Evolutionary conservation across 2,888 invertebrate genomes (phyloP), one percentile per base, ranked within the genome.

Genomic region (Aspidiotus rigidus): DNA sequence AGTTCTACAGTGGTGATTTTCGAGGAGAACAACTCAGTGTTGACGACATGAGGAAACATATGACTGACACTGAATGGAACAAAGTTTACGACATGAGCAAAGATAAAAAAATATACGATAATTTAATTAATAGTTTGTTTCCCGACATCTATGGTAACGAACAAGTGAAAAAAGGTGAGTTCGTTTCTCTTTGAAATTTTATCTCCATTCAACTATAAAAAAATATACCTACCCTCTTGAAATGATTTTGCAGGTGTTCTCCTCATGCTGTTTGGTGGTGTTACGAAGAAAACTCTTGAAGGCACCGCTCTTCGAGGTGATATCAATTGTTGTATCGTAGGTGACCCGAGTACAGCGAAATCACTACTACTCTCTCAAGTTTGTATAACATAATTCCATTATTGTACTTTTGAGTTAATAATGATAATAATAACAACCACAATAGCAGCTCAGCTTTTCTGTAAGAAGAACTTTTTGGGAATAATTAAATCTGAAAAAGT

Each of bases 301-400:
- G 85, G 88, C 59, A 98, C 96, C 0, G 87, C 91, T 0, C 83
- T 99, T 2, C 83, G 99, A 74, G 99, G 99, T 8, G 98, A 99
- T 76, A 86, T 99, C 67, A 99, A 99, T 78, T 90, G 97, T 71
- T 98, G 97, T 76, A 88, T 99, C 73, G 98, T 99, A 1, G 99
- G 99, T 5, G 99, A 99, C 81, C 99, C 99, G 0, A 95, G 95
- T 77, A 98, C 98, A 0, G 98, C 98, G 40, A 99, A 99, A 79
- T 96, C 96, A 0, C 98, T 99, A 78, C 84, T 99, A 73, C 81
- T 99, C 57, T 96, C 97, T 80, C 95, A 90, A 81, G 93, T 90
- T 42, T 82, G 67, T 64, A 54, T 66, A 8, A 9, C 10, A 54
- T 57, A 10, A 60, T 60, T 40, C 5, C 5, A 28, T 28, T 1